A percentile compares a stretch with the other conserved stretches of the same genome.
phyloP scores from a whole-genome alignment of 2,113 vertebrate genomes.

The Erinaceus europaeus region DNA sequence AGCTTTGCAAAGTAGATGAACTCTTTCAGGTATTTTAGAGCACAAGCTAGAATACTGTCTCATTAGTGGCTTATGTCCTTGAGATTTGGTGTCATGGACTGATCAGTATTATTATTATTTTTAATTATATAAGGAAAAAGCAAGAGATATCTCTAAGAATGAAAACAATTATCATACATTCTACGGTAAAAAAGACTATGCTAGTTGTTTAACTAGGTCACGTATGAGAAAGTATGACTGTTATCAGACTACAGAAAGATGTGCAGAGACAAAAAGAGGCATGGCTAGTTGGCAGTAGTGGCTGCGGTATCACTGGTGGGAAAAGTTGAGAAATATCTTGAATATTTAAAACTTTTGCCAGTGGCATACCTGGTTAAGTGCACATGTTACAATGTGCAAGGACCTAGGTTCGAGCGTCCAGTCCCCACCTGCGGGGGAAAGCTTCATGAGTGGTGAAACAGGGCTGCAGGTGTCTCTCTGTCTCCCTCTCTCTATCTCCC shows the following conservation, averaged over 20 bases:
- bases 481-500: too few species aligned
- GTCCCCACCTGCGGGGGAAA: too few species aligned
- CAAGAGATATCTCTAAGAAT: background rate
- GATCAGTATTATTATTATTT: background rate
- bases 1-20: conserved; percentile 29
- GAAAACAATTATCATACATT: background rate
- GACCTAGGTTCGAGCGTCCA: too few species aligned
- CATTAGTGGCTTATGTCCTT: background rate
- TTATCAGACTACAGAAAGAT: background rate
- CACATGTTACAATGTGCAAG: too few species aligned
- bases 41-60: background rate
- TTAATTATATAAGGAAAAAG: background rate
- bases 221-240: background rate
- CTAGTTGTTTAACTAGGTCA: background rate
- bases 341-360: background rate
- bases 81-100: background rate
- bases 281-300: background rate
- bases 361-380: too few species aligned
- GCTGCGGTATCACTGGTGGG: background rate
- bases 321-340: background rate
- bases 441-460: too few species aligned
- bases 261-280: background rate
- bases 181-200: background rate
- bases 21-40: conserved; percentile 33
- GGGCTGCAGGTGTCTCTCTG: too few species aligned